These are phyloP conservation scores for Patella vulgata DNA, from an alignment of 1,140 invertebrate species.

Conservation along the genomic window DNA sequence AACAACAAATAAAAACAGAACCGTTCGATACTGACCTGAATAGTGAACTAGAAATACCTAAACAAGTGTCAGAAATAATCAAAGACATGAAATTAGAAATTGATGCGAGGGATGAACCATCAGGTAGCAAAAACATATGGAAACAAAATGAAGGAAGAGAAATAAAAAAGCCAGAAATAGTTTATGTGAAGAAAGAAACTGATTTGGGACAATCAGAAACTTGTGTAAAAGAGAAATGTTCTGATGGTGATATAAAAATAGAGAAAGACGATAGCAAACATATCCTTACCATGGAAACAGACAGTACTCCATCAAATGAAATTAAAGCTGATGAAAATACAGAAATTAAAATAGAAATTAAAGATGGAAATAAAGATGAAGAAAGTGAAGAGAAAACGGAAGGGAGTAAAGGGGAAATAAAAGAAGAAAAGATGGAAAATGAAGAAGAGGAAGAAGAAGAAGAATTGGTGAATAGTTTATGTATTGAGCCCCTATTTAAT, in stretches of 20 bases:
- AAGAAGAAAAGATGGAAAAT: not conserved
- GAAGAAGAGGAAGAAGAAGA: slow-evolving; percentile 25
- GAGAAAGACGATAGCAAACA: slow-evolving; percentile 1
- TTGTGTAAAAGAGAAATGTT: not conserved
- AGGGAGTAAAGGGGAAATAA: slow-evolving; percentile 5
- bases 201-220: not conserved
- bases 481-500: not conserved
- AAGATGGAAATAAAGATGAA: slow-evolving; percentile 1
- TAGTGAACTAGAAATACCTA: too few species aligned
- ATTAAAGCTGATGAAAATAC: too few species aligned
- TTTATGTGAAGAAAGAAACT: too few species aligned
- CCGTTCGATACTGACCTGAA: too few species aligned
- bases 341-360: not conserved
- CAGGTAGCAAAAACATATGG: too few species aligned
- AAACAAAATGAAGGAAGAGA: too few species aligned
- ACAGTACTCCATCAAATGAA: too few species aligned
- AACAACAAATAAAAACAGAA: too few species aligned
- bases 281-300: not conserved
- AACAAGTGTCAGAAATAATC: too few species aligned
- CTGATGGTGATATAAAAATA: not conserved
- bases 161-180: too few species aligned
- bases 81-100: too few species aligned
- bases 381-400: not conserved
- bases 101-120: too few species aligned
- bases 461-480: slow-evolving; percentile 17